A percentile compares a stretch with the other conserved stretches of the same genome.
These are phyloP conservation scores for Cladopsammia gracilis DNA, from an alignment of 64 coral and sea anemone genomes.

Conservation along the genomic window DNA sequence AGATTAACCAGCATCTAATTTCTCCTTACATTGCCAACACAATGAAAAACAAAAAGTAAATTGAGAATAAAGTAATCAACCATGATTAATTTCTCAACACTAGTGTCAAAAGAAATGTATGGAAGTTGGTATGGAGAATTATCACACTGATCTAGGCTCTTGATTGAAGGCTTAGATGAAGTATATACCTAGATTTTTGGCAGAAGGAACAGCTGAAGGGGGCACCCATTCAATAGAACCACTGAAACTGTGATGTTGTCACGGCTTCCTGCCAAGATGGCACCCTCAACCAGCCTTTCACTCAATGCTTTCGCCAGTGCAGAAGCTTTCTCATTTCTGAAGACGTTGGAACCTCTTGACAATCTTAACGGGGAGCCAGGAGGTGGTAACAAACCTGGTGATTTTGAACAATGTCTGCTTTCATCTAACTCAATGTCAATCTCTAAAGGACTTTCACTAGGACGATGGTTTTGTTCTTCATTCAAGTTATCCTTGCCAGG, in stretches of 20 bases:
- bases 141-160: background rate
- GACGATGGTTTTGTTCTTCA: background rate
- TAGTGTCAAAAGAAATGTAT: background rate
- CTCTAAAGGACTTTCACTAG: background rate
- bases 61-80: no score
- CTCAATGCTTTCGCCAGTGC: slow-evolving; percentile 78
- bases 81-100: no score
- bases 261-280: slow-evolving; percentile 77
- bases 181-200: no score
- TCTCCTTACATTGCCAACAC: no score
- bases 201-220: slow-evolving; percentile 86
- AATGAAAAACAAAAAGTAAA: no score
- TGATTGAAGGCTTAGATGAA: background rate
- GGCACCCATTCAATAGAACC: slow-evolving; percentile 86
- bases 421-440: slow-evolving; percentile 7
- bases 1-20: no score
- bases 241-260: slow-evolving; percentile 89
- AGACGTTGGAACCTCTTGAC: background rate
- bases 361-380: background rate
- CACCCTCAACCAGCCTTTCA: slow-evolving; percentile 89
- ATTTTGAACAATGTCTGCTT: background rate
- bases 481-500: background rate
- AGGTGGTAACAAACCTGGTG: background rate
- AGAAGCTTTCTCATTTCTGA: slow-evolving; percentile 74
- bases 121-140: background rate